A percentile compares a stretch with the other conserved stretches of the same genome.
Evolutionary conservation across 92 coral and sea anemone genomes (phyloP).

Genomic region (Pocillopora meandrina): DNA sequence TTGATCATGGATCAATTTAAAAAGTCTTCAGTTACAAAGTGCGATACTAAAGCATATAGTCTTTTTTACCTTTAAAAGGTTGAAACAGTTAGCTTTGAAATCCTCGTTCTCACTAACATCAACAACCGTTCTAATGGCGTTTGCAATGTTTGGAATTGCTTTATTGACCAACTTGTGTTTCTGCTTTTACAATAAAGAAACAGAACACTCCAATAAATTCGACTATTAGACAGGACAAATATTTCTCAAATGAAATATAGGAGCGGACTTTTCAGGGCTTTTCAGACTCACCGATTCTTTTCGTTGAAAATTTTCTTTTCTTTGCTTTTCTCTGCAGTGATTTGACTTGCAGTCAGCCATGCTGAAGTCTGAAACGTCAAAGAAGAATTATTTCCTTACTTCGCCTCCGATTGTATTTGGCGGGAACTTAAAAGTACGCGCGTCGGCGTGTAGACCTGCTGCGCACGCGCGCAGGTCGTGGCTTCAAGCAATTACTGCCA

Average conservation of each 20-base stretch:
- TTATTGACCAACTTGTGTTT: conserved; percentile 47
- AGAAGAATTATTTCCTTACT: no score
- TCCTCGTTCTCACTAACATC: conserved; percentile 66
- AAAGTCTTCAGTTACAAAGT: no score
- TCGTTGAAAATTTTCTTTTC: neutral
- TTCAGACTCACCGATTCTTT: conserved; percentile 1
- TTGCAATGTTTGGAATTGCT: conserved; percentile 76
- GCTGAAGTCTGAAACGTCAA: neutral
- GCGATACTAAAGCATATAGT: no score
- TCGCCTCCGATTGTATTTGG: neutral
- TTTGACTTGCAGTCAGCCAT: conserved; percentile 11
- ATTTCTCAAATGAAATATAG: no score
- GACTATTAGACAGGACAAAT: neutral
- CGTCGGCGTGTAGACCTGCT: neutral
- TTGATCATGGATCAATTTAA: neutral
- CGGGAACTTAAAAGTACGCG: neutral
- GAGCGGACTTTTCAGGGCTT: neutral
- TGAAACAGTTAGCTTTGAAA: conserved; percentile 62
- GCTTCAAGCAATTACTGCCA: no score
- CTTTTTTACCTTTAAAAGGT: conserved; percentile 43
- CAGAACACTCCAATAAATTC: neutral
- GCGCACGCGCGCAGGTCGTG: no score
- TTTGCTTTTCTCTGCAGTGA: neutral
- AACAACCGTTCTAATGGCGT: conserved; percentile 70
- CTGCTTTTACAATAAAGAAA: conserved; percentile 16